Percentiles rank a stretch among this genome's conserved stretches.
Conservation (phyloP, 2,888 invertebrate genomes). For the Eubasilissa splendida region DNA sequence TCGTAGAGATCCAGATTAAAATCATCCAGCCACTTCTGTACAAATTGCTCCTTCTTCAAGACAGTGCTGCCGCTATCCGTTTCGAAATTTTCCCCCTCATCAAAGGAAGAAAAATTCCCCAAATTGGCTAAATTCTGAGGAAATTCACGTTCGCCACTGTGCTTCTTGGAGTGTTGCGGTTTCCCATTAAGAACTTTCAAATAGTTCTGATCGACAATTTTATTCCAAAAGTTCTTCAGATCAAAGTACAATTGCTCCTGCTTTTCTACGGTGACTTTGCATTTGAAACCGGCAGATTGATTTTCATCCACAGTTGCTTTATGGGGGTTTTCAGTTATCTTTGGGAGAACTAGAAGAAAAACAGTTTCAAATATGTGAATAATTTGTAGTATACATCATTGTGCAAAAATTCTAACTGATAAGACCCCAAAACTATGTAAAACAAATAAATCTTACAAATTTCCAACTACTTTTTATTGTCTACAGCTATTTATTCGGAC, state of each 20-base stretch:
- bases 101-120: constrained; percentile 24
- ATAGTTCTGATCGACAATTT: constrained; percentile 48
- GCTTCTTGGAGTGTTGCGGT: constrained; percentile 62
- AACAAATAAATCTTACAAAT: too few species aligned
- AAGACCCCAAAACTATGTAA: too few species aligned
- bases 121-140: constrained; percentile 34
- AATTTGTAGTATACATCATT: too few species aligned
- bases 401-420: too few species aligned
- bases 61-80: constrained; percentile 9
- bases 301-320: constrained; percentile 78
- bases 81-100: constrained; percentile 6
- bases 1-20: constrained; percentile 54
- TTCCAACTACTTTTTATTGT: too few species aligned
- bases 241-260: constrained; percentile 40
- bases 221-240: constrained; percentile 53
- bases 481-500: too few species aligned
- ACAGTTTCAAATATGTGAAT: too few species aligned
- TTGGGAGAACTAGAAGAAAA: constrained; percentile 73
- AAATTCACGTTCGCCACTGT: constrained; percentile 48
- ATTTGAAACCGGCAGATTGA: constrained; percentile 75
- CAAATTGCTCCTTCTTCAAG: constrained; percentile 51
- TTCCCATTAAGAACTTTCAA: constrained; percentile 53
- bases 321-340: constrained; percentile 73
- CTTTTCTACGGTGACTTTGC: constrained; percentile 71
- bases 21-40: constrained; percentile 51